Evolutionary conservation across 2,797 vertebrate species (phyloP).

Genomic region (Aselliscus stoliczkanus): DNA sequence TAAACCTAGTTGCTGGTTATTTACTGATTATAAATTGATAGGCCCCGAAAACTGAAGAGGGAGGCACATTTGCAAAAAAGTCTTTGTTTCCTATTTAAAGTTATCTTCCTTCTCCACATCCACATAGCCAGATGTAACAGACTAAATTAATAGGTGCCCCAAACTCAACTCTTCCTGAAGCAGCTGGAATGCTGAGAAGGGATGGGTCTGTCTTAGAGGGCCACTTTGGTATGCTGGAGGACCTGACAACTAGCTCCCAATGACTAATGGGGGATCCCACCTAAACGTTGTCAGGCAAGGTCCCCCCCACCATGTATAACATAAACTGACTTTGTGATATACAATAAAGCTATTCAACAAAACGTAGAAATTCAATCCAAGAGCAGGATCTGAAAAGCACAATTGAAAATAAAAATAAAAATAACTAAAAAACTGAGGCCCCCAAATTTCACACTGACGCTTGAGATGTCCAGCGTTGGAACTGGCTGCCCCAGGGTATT

Average conservation of each 20-base stretch:
- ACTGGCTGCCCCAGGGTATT: not conserved
- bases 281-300: not conserved
- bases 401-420: not conserved
- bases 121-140: not conserved
- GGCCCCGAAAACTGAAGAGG: not conserved
- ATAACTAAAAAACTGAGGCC: not conserved
- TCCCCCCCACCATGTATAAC: not conserved
- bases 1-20: not conserved
- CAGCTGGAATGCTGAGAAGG: not conserved
- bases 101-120: not conserved
- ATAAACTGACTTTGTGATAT: not conserved
- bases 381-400: not conserved
- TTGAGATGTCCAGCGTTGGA: not conserved
- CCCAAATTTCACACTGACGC: not conserved
- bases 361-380: slow-evolving; percentile 1
- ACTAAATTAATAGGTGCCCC: not conserved
- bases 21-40: not conserved
- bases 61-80: not conserved
- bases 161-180: not conserved
- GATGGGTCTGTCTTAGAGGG: not conserved
- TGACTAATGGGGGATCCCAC: not conserved
- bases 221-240: not conserved
- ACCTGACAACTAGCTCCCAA: not conserved
- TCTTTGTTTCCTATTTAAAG: not conserved
- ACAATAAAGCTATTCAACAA: not conserved